Conservation (phyloP, 1,140 invertebrate genomes). For the Drosophila jambulina region DNA sequence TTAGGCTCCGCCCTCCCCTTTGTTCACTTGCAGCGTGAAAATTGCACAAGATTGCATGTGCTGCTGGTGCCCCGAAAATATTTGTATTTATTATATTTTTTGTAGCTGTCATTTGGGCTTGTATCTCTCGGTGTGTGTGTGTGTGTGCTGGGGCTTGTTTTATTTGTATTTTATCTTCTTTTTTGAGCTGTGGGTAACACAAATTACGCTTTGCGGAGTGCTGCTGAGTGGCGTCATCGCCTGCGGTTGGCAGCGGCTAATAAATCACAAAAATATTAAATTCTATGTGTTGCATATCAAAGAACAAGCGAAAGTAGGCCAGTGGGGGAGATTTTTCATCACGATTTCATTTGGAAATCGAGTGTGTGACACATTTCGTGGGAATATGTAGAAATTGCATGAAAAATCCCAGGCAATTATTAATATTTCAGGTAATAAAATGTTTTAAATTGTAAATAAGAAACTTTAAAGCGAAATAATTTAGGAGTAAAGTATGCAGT, state of each 20-base stretch:
- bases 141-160: conserved; percentile 18
- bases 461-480: background rate
- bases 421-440: background rate
- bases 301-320: conserved; percentile 25
- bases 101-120: conserved; percentile 64
- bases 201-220: conserved; percentile 67
- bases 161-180: conserved; percentile 3
- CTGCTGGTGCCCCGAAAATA: conserved; percentile 62
- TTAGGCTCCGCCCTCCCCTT: conserved; percentile 7
- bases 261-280: conserved; percentile 60
- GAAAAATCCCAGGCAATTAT: background rate
- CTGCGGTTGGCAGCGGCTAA: conserved; percentile 67
- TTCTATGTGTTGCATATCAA: conserved; percentile 14
- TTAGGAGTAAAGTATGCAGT: no score
- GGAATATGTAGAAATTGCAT: background rate
- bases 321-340: conserved; percentile 7
- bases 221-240: conserved; percentile 57
- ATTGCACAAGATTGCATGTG: conserved; percentile 79
- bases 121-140: conserved; percentile 10
- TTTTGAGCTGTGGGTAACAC: conserved; percentile 47
- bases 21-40: conserved; percentile 63
- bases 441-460: background rate
- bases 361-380: background rate
- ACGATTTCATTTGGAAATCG: background rate
- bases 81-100: conserved; percentile 77